Percentiles rank a stretch among this genome's conserved stretches.
Conservation (phyloP, 1,140 invertebrate genomes). For the Bemisia tabaci region DNA sequence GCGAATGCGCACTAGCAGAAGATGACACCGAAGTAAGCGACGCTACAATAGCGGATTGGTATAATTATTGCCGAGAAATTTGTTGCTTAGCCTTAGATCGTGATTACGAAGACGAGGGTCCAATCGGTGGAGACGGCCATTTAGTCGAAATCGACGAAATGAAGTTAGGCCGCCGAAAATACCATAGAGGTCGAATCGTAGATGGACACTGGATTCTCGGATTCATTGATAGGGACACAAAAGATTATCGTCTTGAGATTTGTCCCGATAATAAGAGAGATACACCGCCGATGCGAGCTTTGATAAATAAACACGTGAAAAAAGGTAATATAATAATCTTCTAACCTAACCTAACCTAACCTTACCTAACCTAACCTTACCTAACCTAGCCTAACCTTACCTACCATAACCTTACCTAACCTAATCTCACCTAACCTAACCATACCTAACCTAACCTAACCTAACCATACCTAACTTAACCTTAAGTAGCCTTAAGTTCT, state of each 20-base stretch:
- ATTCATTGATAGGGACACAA: too few species aligned
- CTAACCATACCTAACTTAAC: slow-evolving; percentile 1
- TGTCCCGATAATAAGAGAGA: neutral
- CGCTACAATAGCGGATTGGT: neutral
- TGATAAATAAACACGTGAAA: slow-evolving; percentile 1
- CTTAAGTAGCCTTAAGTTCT: too few species aligned
- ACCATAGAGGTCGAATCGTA: too few species aligned
- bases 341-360: too few species aligned
- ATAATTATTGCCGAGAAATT: neutral
- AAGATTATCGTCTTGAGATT: neutral
- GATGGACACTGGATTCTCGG: too few species aligned
- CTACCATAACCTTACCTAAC: too few species aligned
- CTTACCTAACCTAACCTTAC: too few species aligned
- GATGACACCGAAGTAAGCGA: neutral
- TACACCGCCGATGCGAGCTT: neutral
- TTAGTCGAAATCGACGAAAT: too few species aligned
- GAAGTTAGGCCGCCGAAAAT: too few species aligned
- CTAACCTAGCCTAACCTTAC: too few species aligned
- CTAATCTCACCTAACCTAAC: too few species aligned
- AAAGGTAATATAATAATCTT: too few species aligned
- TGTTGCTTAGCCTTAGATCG: neutral
- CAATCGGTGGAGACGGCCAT: neutral
- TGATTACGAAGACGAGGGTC: neutral
- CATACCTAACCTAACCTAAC: neutral
- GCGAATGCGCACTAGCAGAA: neutral